phyloP scores from a whole-genome alignment of 1,140 invertebrate species.

The Halyomorpha halys region DNA sequence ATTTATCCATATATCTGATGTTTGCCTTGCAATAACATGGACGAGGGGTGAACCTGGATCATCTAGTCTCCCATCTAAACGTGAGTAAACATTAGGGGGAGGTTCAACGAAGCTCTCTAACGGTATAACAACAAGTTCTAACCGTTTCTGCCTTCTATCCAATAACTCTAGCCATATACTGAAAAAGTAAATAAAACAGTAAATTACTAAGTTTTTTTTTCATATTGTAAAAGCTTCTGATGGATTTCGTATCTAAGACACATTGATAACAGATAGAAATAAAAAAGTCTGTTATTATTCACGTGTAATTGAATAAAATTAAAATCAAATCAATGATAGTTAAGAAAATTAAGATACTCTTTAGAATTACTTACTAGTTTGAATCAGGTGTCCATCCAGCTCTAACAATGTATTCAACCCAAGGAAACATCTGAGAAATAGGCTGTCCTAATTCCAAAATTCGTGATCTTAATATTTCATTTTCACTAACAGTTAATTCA shows the following conservation, averaged over 20 bases:
- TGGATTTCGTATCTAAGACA: too few relatives aligned
- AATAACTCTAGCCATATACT: conserved; percentile 85
- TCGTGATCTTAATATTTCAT: conserved; percentile 53
- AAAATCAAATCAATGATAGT: too few relatives aligned
- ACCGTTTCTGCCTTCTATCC: conserved; percentile 70
- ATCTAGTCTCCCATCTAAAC: conserved; percentile 22
- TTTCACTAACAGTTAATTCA: conserved; percentile 63
- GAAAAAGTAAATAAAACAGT: conserved; percentile 34
- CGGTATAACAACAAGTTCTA: conserved; percentile 64
- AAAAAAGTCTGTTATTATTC: too few relatives aligned
- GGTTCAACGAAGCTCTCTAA: conserved; percentile 61
- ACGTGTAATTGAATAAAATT: too few relatives aligned
- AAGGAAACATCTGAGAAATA: conserved; percentile 68
- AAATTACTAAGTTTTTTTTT: too few relatives aligned
- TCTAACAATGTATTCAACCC: conserved; percentile 87
- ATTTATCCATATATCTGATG: conserved; percentile 75
- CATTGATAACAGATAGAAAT: too few relatives aligned
- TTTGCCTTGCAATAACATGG: conserved; percentile 51
- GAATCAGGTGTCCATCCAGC: conserved; percentile 85
- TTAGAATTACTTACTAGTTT: conserved; percentile 24
- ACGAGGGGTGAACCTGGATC: conserved; percentile 34
- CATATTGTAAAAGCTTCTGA: too few relatives aligned
- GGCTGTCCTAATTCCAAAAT: conserved; percentile 61
- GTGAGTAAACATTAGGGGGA: conserved; percentile 34
- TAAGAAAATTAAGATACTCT: too few relatives aligned